Conservation (phyloP, 2,888 invertebrate species). For the Tenthredo amoena region DNA sequence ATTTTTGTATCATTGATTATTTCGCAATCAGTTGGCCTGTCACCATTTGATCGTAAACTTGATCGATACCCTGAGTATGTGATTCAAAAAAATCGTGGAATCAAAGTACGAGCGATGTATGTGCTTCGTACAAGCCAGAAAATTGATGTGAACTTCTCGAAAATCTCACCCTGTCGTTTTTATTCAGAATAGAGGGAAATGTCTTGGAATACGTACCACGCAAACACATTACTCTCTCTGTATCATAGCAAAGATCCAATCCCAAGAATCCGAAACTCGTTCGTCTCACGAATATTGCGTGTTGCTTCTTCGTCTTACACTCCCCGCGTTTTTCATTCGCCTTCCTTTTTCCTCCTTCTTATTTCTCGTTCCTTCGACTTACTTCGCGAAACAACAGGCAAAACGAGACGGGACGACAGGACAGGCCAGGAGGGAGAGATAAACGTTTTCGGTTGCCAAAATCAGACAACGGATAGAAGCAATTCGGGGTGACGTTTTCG, state of each 20-base stretch:
- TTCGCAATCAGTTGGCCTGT: background rate
- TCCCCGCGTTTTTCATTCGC: conserved; percentile 8
- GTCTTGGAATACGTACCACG: conserved; percentile 6
- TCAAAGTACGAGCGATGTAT: background rate
- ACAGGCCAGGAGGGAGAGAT: conserved; percentile 45
- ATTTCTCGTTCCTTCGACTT: conserved; percentile 14
- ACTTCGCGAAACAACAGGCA: conserved; percentile 20
- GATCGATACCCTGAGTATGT: background rate
- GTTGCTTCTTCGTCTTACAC: conserved; percentile 34
- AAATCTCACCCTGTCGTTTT: background rate
- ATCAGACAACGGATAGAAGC: conserved; percentile 66
- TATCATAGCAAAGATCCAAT: conserved; percentile 45
- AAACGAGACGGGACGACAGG: conserved; percentile 23
- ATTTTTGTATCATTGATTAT: background rate
- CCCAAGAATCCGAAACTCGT: conserved; percentile 41
- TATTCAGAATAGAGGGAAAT: conserved; percentile 1
- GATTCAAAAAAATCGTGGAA: background rate
- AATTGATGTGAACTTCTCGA: conserved; percentile 21
- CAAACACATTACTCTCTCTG: conserved; percentile 34
- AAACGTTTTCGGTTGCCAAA: conserved; percentile 64
- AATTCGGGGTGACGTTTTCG: conserved; percentile 64
- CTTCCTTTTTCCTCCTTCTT: background rate
- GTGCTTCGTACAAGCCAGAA: background rate
- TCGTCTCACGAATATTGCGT: conserved; percentile 46
- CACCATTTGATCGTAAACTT: background rate